Evolutionary conservation across 2,888 invertebrate genomes (phyloP), one percentile per base, ranked within the genome.

Genomic region (Ophion ellenae): DNA sequence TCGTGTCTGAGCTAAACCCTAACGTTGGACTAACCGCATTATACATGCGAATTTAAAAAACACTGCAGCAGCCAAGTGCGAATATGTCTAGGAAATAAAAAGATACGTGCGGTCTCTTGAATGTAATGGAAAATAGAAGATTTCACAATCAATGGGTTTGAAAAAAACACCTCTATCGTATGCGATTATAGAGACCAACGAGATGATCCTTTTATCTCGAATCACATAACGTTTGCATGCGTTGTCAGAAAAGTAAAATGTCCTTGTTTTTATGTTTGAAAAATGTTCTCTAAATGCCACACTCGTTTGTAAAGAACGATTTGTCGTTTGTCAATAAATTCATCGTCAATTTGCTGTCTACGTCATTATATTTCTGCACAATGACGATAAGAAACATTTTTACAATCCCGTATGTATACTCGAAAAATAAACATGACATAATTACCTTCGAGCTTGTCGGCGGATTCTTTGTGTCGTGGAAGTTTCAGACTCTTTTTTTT

Each of bases 401-500:
- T 36, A 61, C 9, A 36, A 36, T 14, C n/a, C 7, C 11, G 5
- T 28, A 14, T 75, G 11, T 32, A 64, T 17, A 40, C 17, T 14
- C 2, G 20, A 53, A 63, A 63, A 20, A 71, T 40, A 32, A 70
- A 11, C 24, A 40, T 53, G 20, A 40, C 9, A 17, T 53, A 14
- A 36, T 76, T 75, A 86, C 86, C 86, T 78, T 83, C 77, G 6
- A 53, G n/a, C n/a, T 78, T 86, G 28, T 10, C 73, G 36, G 36
- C 6, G 14, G 83, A 70, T 14, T 86, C 66, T 7, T 57, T 69
- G 53, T 36, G 47, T 61, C 76, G 53, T 71, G 63, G 80, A 20
- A 83, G 69, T 59, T 81, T 83, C 64, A 83, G 17, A 45, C 83
- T 81, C 32, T 70, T 83, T 6, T 81, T 77, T 70, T 86, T 86